Base-by-base conservation (phyloP, 1,140 invertebrate genomes). In the Anadara kagoshimensis region DNA sequence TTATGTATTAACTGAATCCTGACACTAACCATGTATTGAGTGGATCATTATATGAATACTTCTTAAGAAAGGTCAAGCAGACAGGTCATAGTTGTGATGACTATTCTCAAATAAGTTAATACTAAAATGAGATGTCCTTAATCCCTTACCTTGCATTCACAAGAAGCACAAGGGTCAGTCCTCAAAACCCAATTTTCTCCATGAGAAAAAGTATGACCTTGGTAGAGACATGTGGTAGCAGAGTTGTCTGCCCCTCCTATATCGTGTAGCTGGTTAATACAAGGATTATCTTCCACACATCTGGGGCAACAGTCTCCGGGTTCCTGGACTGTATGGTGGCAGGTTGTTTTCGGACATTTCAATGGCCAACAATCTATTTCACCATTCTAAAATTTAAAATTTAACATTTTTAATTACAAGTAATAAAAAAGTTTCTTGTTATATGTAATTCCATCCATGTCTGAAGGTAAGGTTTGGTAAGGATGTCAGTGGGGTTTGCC, bases 301-400 rank as follows among this genome's bases (percentile, higher is more conserved):
- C 93, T 90, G n/a, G 92, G 92, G 88, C 94, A 94, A 89, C 93
- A 94, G 83, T 94, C 93, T 1, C 81, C 84, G 22, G 79, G 71
- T 49, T 75, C 86, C 80, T 92, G 92, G 65, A 94, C 88, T 45
- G 93, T 91, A 82, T 93, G 91, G 76, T 92, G 86, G 90, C 94
- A 94, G 22, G 91, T 90, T 43, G 93, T 88, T 24, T 92, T 92
- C 71, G 94, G 94, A 90, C 95, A 96, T 83, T 95, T 93, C 85
- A 95, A 91, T 79, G 94, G 93, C 94, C 94, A 96, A 86, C 95
- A 97, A 90, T 96, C 95, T 71, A 95, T 92, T 90, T 97, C 94
- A 54, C 95, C 95, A 83, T 94, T 91, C 94, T 95, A 87, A n/a
- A 69, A 47, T 26, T 8, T 66, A 47, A 53, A 14, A 45, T 54